phyloP scores from a whole-genome alignment of 2,113 vertebrate species.

The Caloenas nicobarica region DNA sequence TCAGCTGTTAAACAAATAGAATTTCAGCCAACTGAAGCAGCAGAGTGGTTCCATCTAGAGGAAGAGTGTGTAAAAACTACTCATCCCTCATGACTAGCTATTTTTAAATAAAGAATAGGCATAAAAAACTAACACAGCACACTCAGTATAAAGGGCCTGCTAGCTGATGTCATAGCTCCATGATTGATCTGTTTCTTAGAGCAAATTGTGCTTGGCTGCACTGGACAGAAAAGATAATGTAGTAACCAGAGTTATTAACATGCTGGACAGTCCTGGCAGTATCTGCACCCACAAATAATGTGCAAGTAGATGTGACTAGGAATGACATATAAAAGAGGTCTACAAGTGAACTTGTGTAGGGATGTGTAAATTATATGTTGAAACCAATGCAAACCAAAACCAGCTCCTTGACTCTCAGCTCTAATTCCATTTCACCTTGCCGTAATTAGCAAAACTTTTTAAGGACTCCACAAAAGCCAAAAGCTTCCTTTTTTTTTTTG shows the following conservation, averaged over 20 bases:
- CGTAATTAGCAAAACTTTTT: neutral
- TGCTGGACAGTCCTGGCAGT: neutral
- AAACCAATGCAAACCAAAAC: neutral
- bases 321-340: neutral
- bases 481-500: neutral
- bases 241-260: neutral
- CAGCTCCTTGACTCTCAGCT: neutral
- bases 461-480: neutral
- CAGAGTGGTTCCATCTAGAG: constrained; percentile 62
- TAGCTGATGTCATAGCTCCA: neutral
- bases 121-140: neutral
- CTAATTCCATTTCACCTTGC: neutral
- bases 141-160: neutral
- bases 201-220: neutral
- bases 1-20: neutral
- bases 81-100: neutral
- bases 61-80: constrained; percentile 18
- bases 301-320: neutral
- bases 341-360: neutral
- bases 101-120: neutral
- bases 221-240: neutral
- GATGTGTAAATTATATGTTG: neutral
- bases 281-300: neutral
- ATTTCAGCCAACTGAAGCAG: constrained; percentile 1
- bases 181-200: neutral